Conservation (phyloP, 1,140 invertebrate species). For the Polyergus mexicanus region DNA sequence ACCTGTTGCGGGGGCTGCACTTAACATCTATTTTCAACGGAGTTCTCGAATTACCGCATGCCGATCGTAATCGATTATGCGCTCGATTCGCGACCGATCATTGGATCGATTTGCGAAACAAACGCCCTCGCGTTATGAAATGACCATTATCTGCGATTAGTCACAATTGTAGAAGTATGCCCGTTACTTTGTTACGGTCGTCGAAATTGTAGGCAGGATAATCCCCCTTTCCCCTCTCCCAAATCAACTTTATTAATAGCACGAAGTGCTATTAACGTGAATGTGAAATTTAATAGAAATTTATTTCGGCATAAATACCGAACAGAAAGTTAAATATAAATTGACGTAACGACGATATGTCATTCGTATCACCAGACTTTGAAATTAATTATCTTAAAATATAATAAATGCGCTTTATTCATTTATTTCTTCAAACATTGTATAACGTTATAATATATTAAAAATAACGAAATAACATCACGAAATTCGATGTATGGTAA, state of each 20-base stretch:
- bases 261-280: not conserved
- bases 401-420: not conserved
- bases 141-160: constrained; percentile 64
- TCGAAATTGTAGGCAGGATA: not conserved
- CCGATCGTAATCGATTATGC: constrained; percentile 67
- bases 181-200: not conserved
- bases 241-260: not conserved
- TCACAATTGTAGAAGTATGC: constrained; percentile 2
- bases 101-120: constrained; percentile 30
- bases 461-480: constrained; percentile 19
- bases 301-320: constrained; percentile 8
- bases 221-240: not conserved
- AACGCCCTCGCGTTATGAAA: constrained; percentile 33
- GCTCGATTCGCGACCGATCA: constrained; percentile 26
- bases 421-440: constrained; percentile 25
- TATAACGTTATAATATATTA: not conserved
- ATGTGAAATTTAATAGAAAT: constrained; percentile 10
- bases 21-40: constrained; percentile 67
- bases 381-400: not conserved
- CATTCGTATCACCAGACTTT: not conserved
- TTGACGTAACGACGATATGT: not conserved
- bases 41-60: constrained; percentile 66
- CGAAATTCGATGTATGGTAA: constrained; percentile 20
- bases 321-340: constrained; percentile 20
- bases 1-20: constrained; percentile 66